A percentile compares a stretch with the other conserved stretches of the same genome.
Conservation (phyloP, 2,797 vertebrate genomes). For the Sparus aurata region DNA sequence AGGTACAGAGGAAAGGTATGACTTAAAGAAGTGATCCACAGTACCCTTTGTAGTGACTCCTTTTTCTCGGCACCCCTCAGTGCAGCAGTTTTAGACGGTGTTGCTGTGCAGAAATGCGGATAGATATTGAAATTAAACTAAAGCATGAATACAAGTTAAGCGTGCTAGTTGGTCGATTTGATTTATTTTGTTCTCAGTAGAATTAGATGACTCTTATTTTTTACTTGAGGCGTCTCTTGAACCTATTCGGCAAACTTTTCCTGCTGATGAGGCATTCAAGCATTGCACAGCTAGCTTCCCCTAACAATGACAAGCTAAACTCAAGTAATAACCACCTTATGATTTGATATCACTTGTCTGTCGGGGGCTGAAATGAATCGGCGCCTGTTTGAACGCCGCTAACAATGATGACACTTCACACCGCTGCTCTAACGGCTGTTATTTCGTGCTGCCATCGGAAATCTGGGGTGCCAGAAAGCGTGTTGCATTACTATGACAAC, state of each 20-base stretch:
- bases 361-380: background rate
- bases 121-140: conserved; percentile 3
- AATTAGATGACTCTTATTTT: background rate
- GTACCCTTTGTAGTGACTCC: conserved; percentile 2
- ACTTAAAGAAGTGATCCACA: conserved; percentile 1
- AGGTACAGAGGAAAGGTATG: background rate
- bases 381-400: conserved; percentile 1
- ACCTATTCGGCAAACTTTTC: background rate
- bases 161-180: background rate
- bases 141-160: background rate
- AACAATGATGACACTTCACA: background rate
- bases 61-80: background rate
- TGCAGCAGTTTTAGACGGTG: conserved; percentile 1
- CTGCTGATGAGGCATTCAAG: background rate
- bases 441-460: conserved; percentile 19
- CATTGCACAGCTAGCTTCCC: background rate
- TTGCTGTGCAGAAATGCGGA: conserved; percentile 1
- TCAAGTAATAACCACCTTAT: conserved; percentile 17
- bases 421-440: background rate
- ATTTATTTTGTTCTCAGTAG: background rate
- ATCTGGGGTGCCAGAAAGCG: conserved; percentile 1
- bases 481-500: conserved; percentile 16
- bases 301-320: background rate
- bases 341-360: background rate
- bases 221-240: background rate